Percentiles rank a stretch among this genome's conserved stretches.
Conservation (phyloP, 2,797 vertebrate genomes). For the Petrocephalus schoutedeni region DNA sequence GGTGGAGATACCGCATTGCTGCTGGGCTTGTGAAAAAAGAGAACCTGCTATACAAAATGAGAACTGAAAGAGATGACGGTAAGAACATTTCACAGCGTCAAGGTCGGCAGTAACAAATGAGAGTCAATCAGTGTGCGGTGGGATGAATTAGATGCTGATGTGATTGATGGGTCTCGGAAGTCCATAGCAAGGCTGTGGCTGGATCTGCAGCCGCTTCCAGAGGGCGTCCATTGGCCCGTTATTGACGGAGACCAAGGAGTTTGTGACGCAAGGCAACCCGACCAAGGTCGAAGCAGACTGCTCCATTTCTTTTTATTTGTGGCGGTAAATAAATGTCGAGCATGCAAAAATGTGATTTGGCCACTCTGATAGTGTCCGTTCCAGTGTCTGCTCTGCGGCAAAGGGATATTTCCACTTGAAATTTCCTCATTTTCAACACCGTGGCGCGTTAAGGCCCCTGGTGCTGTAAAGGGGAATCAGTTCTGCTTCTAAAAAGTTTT, state of each 20-base stretch:
- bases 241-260: background rate
- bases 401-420: background rate
- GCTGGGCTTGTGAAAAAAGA: background rate
- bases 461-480: background rate
- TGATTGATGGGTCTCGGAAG: slow-evolving; percentile 23
- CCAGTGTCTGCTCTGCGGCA: background rate
- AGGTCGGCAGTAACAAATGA: slow-evolving; percentile 20
- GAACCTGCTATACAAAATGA: background rate
- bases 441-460: background rate
- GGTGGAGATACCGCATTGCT: background rate
- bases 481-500: slow-evolving; percentile 4
- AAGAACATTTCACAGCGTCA: background rate
- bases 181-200: background rate
- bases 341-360: slow-evolving; percentile 13
- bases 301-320: background rate
- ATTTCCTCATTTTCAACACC: background rate
- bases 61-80: background rate
- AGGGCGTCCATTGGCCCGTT: background rate
- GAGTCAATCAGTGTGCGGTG: slow-evolving; percentile 21
- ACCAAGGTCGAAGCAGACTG: slow-evolving; percentile 9
- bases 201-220: background rate
- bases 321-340: background rate
- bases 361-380: background rate
- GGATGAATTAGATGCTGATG: slow-evolving; percentile 19
- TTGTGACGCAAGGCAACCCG: background rate